Conservation (phyloP, 2,888 invertebrate species). For the Brachycybe producta region DNA sequence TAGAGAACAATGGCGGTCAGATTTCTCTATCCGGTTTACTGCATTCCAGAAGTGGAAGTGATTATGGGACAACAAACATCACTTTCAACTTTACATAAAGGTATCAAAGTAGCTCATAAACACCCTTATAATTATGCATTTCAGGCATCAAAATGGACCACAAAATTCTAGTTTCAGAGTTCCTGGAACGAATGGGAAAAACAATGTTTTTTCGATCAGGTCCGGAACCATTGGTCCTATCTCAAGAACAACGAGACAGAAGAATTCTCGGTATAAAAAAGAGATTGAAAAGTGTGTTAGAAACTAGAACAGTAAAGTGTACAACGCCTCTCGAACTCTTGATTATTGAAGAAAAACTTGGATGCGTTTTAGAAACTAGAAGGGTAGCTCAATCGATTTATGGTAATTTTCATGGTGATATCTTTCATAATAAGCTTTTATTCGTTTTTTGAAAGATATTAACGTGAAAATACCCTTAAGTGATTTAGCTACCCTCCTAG, state of each 20-base stretch:
- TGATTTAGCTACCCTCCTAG: too few species aligned
- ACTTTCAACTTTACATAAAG: constrained; percentile 31
- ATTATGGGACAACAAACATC: constrained; percentile 28
- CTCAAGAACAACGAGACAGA: constrained; percentile 36
- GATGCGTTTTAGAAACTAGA: too few species aligned
- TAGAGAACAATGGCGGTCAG: constrained; percentile 36
- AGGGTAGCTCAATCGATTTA: too few species aligned
- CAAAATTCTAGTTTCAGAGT: constrained; percentile 28
- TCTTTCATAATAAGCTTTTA: too few species aligned
- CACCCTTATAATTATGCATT: not conserved
- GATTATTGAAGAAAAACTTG: too few species aligned
- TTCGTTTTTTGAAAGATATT: too few species aligned
- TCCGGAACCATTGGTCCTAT: constrained; percentile 34
- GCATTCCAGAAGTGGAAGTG: constrained; percentile 34
- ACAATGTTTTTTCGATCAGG: constrained; percentile 38
- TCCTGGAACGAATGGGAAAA: constrained; percentile 37
- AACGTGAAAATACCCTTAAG: too few species aligned
- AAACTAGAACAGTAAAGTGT: too few species aligned
- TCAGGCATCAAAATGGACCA: not conserved
- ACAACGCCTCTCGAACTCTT: too few species aligned
- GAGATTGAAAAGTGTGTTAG: constrained; percentile 4
- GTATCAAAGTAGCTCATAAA: constrained; percentile 22
- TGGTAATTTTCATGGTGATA: too few species aligned
- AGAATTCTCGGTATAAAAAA: constrained; percentile 34
- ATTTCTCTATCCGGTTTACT: constrained; percentile 38